Evolutionary conservation across 2,113 vertebrate genomes (phyloP), one percentile per base, ranked within the genome.

Genomic region (Cynocephalus volans): DNA sequence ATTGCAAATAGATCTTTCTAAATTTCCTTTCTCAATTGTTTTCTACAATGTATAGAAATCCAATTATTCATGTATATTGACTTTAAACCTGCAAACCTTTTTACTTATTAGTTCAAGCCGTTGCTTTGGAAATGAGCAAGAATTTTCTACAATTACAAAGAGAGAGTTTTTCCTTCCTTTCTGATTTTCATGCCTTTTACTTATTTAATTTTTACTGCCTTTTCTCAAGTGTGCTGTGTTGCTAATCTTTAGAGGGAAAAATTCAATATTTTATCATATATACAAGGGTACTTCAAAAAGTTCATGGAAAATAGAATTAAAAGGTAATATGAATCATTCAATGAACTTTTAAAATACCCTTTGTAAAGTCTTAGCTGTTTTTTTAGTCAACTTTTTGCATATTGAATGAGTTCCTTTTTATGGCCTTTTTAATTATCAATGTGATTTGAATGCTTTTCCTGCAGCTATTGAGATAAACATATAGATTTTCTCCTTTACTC

Each of bases 121-220:
- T 82, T 70, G 45, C 62, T 93, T 91, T 90, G 69, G 23, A 81
- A 64, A 82, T 70, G 82, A 76, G 8, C 36, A 92, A 69, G 11
- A 21, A 56, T 77, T 79, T 50, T 69, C 58, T 93, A 24, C 45
- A 62, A 4, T 84, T 93, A 45, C 11, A 86, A 90, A 60, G 67
- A 60, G 0, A 19, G 2, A 23, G 21, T 12, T 24, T 50, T 67
- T 80, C 89, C 17, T 76, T 80, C 31, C 15, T 88, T 79, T 72
- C 14, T 65, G 77, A 84, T 58, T 11, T 88, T 88, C 19, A 41
- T 75, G 3, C 19, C 5, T 90, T 85, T 69, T 76, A 45, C 67
- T 88, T 58, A 69, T 84, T 50, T 33, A 50, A 33, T 50, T 85
- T 69, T 82, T 75, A 70, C 36, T 26, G 36, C 18, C 18, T 58